A percentile compares a stretch with the other conserved stretches of the same genome.
Evolutionary conservation across 2,888 invertebrate genomes (phyloP).

Genomic region (Erebia aethiops): DNA sequence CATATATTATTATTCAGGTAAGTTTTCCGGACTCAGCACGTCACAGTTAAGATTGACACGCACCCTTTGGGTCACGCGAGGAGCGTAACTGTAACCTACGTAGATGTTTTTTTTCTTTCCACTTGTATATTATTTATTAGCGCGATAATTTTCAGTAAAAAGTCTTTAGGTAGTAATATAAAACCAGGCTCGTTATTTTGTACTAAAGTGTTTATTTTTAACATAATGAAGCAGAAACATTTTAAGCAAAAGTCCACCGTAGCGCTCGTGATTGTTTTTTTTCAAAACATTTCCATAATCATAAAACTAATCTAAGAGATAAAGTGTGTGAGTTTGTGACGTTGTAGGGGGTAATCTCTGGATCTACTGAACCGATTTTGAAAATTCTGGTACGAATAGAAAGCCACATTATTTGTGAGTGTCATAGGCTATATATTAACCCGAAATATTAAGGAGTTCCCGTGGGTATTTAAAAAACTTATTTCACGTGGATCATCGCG

Average conservation of each 20-base stretch:
- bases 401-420: no score
- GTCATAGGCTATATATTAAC: no score
- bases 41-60: constrained; percentile 53
- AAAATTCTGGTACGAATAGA: no score
- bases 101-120: constrained; percentile 1
- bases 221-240: background rate
- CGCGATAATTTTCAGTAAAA: constrained; percentile 9
- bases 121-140: constrained; percentile 18
- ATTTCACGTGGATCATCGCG: no score
- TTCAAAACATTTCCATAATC: no score
- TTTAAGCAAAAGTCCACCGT: background rate
- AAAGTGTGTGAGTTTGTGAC: no score
- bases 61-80: constrained; percentile 43
- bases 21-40: constrained; percentile 24
- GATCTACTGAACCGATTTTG: no score
- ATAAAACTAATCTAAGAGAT: no score
- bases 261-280: background rate
- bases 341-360: no score
- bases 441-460: no score
- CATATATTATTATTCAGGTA: background rate
- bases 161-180: constrained; percentile 9
- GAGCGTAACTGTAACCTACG: constrained; percentile 19
- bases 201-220: constrained; percentile 1
- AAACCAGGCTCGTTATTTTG: background rate
- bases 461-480: no score